Evolutionary conservation across 2,113 vertebrate genomes (phyloP).

Genomic region (Notarius lentiginosus): DNA sequence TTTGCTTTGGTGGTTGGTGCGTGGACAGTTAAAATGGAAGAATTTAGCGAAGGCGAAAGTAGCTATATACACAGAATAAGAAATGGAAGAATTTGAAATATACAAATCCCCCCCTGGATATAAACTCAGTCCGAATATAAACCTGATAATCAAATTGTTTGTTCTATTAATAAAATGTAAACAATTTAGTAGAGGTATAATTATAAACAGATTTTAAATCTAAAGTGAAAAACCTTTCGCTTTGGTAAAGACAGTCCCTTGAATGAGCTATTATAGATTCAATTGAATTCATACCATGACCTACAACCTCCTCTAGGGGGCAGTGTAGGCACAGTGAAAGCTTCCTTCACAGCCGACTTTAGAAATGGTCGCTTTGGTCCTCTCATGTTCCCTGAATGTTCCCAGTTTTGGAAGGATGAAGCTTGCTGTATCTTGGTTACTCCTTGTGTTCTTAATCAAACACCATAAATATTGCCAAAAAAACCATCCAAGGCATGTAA

Average conservation of each 20-base stretch:
- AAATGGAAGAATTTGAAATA: too few species aligned
- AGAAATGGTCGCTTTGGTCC: background rate
- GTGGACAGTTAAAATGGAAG: too few species aligned
- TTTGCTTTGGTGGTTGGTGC: too few species aligned
- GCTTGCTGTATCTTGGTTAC: slow-evolving; percentile 35
- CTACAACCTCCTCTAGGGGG: slow-evolving; percentile 21
- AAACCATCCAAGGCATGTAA: slow-evolving; percentile 26
- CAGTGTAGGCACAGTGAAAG: slow-evolving; percentile 30
- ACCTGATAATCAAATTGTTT: background rate
- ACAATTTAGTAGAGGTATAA: background rate
- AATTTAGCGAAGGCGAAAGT: too few species aligned
- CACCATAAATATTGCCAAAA: slow-evolving; percentile 10
- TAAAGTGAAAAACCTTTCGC: background rate
- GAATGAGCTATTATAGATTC: too few species aligned
- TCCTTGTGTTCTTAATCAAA: slow-evolving; percentile 26
- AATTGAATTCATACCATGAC: background rate
- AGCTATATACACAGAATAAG: too few species aligned
- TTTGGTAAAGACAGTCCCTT: background rate
- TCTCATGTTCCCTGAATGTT: background rate
- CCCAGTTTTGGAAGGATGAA: background rate
- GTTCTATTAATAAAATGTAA: too few species aligned
- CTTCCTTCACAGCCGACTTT: background rate
- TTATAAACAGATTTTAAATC: background rate
- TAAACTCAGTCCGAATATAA: background rate
- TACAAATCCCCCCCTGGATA: background rate